These are phyloP conservation scores for Dolichotis patagonum DNA, from an alignment of 2,113 vertebrate species.

Conservation along the genomic window DNA sequence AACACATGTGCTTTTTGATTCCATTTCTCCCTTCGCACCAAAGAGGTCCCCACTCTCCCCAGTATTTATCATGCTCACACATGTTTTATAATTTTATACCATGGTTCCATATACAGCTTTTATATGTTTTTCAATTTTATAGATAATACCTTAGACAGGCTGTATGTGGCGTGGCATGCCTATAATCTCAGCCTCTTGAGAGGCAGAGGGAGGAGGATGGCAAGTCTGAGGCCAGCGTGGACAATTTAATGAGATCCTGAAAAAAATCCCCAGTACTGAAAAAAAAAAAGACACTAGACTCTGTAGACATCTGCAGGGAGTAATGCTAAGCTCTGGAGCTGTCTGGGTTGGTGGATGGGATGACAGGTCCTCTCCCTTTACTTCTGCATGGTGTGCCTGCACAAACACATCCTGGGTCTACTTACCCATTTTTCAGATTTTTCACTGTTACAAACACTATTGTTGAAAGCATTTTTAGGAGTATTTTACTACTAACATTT, in stretches of 20 bases:
- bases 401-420: background rate
- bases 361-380: background rate
- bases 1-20: background rate
- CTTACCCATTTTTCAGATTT: background rate
- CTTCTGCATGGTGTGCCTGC: background rate
- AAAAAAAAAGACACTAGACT: background rate
- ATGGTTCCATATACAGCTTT: background rate
- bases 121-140: background rate
- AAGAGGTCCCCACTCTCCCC: background rate
- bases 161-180: background rate
- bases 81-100: background rate
- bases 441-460: background rate
- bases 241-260: background rate
- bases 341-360: background rate
- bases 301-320: background rate
- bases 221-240: background rate
- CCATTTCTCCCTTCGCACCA: background rate
- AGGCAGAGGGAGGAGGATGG: background rate
- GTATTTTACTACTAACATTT: background rate
- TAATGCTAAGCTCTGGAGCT: background rate
- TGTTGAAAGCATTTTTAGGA: background rate
- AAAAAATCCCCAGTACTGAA: background rate
- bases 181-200: background rate
- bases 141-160: background rate
- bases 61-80: background rate